Evolutionary conservation across 2,888 invertebrate species (phyloP), one percentile per base, ranked within the genome.

Genomic region (Polia nebulosa): DNA sequence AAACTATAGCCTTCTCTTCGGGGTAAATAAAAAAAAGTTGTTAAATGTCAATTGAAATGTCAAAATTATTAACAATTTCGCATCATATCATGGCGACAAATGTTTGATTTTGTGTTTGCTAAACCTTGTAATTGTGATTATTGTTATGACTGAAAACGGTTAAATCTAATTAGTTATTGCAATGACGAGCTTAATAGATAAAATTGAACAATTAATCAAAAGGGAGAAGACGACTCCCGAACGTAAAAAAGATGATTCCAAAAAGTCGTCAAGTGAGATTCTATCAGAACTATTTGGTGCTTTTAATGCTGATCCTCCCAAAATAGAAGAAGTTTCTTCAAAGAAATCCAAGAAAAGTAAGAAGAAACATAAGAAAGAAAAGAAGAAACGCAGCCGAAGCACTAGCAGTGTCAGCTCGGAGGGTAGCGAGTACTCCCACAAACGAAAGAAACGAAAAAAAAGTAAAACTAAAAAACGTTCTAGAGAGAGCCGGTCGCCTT

Each of bases 271-370:
- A 0, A 97, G 96, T 88, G 98, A 98, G 92, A 98, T 98, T 85
- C 95, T 98, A 25, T 97, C 98, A 0, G 98, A 98, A 91, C 93
- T 98, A 0, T 98, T 98, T 86, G 96, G 97, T 84, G 97, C 97
- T 29, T 98, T 98, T 87, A 97, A 97, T 91, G 97, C 97, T 2
- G 97, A 96, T 78, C 97, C 97, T 17, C 97, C 96, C 34, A 96
- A 96, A 81, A 92, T 96, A 45, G 95, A 91, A 73, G 94, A 91
- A 67, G 91, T 87, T 81, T 85, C 89, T 78, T 85, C 84, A 84
- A 94, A 92, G 77, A 95, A 95, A 79, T 90, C 94, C 1, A 96
- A 96, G 81, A 96, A 96, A 81, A 96, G 91, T 78, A 96, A 96
- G 83, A 96, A 96, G 89, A 97, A 97, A 84, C 96, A 97, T 76